Percentiles rank a stretch among this genome's conserved stretches.
Conservation (phyloP, 1,140 invertebrate species). For the Papilio glaucus region DNA sequence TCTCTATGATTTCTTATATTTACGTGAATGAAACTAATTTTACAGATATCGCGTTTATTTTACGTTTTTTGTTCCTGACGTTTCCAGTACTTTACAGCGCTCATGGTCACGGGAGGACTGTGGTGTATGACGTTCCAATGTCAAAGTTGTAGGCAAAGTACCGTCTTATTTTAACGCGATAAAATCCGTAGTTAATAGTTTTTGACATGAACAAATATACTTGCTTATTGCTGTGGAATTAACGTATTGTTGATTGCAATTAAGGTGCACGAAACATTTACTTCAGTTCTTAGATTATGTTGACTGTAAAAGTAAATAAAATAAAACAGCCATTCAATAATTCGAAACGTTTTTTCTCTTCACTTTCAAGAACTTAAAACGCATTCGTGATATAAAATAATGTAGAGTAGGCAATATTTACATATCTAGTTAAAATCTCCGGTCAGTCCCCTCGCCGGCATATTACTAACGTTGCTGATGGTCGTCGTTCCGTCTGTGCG, state of each 20-base stretch:
- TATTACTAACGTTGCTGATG: background rate
- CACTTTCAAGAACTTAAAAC: background rate
- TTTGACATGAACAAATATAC: too few species aligned
- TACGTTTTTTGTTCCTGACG: too few species aligned
- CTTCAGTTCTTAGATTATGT: background rate
- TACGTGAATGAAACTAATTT: too few species aligned
- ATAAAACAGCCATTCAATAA: background rate
- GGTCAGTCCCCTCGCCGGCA: background rate
- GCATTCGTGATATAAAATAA: background rate
- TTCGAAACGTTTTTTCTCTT: background rate
- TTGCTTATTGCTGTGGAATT: too few species aligned
- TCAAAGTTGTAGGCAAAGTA: too few species aligned
- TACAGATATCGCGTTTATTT: too few species aligned
- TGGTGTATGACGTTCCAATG: too few species aligned
- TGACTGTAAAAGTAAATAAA: background rate
- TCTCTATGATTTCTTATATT: background rate
- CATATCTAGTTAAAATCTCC: slow-evolving; percentile 30
- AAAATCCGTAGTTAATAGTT: too few species aligned
- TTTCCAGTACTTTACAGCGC: too few species aligned
- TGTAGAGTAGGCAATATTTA: slow-evolving; percentile 1
- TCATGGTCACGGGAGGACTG: too few species aligned
- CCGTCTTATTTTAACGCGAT: too few species aligned
- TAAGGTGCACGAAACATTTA: background rate
- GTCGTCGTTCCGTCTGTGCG: background rate
- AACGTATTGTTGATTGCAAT: too few species aligned